phyloP scores from a whole-genome alignment of 2,113 vertebrate species.

The Steatornis caripensis region DNA sequence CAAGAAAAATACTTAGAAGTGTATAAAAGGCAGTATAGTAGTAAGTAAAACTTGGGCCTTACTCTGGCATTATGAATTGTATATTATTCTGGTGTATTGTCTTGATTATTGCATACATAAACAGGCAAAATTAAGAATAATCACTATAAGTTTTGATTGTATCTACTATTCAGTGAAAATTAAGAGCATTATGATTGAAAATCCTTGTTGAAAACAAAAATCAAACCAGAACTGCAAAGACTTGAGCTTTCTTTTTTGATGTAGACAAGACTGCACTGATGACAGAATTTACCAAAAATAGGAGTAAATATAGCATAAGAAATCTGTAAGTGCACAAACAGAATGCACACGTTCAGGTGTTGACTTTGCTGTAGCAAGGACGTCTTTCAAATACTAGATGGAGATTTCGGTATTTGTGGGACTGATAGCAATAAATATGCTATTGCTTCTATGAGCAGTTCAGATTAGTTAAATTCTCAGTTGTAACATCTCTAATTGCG shows the following conservation, averaged over 20 bases:
- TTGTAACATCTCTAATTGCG: not conserved
- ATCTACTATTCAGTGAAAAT: not conserved
- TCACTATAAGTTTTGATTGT: not conserved
- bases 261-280: not conserved
- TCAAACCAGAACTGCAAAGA: not conserved
- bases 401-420: not conserved
- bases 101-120: not conserved
- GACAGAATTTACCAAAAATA: not conserved
- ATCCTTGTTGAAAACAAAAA: too few species aligned
- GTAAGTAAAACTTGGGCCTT: not conserved
- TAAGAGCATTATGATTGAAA: not conserved
- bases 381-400: not conserved
- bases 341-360: rapidly evolving
- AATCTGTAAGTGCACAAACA: rapidly evolving
- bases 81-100: not conserved
- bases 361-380: not conserved
- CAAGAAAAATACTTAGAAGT: not conserved
- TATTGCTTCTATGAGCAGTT: not conserved
- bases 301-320: not conserved
- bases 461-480: not conserved
- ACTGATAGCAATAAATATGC: not conserved
- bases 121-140: not conserved
- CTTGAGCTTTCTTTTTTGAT: not conserved
- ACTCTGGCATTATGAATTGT: not conserved
- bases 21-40: not conserved